Percentiles rank a stretch among this genome's conserved stretches.
Conservation (phyloP, 92 coral and sea anemone species). For the Porites cylindrica region DNA sequence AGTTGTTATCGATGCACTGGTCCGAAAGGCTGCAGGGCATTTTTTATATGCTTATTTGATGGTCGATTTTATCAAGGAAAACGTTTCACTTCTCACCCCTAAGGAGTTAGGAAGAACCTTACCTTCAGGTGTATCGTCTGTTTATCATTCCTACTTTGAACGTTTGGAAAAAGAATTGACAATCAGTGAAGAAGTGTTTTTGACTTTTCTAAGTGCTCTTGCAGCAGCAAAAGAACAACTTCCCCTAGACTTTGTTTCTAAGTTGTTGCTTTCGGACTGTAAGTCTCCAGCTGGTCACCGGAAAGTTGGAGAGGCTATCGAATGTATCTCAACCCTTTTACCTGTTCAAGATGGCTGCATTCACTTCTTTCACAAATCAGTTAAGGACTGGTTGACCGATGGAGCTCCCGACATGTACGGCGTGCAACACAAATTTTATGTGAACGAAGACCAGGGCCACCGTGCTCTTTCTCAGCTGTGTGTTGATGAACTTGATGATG, state of each 20-base stretch:
- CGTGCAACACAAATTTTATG: conserved; percentile 20
- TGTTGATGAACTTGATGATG: neutral
- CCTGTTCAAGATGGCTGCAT: conserved; percentile 49
- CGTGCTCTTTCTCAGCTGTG: conserved; percentile 48
- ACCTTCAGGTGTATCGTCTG: neutral
- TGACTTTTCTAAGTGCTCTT: neutral
- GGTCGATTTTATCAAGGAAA: neutral
- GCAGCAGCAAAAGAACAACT: conserved; percentile 1
- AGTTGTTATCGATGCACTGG: neutral
- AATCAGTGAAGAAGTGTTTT: neutral
- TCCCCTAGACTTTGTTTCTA: neutral
- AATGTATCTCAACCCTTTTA: conserved; percentile 48
- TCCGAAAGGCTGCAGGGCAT: too few relatives aligned
- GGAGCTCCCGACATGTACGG: neutral
- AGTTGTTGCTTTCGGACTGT: neutral
- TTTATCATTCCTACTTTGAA: neutral
- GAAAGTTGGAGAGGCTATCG: conserved; percentile 8
- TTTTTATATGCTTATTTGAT: conserved; percentile 11
- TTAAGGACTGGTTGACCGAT: conserved; percentile 59
- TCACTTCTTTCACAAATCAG: conserved; percentile 64
- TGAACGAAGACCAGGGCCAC: conserved; percentile 56
- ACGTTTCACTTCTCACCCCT: neutral
- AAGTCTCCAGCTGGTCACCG: neutral
- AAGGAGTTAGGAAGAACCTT: neutral
- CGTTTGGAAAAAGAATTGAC: conserved; percentile 3